Evolutionary conservation across 2,888 invertebrate species (phyloP), one percentile per base, ranked within the genome.

Genomic region (Acanthacorydalis orientalis): DNA sequence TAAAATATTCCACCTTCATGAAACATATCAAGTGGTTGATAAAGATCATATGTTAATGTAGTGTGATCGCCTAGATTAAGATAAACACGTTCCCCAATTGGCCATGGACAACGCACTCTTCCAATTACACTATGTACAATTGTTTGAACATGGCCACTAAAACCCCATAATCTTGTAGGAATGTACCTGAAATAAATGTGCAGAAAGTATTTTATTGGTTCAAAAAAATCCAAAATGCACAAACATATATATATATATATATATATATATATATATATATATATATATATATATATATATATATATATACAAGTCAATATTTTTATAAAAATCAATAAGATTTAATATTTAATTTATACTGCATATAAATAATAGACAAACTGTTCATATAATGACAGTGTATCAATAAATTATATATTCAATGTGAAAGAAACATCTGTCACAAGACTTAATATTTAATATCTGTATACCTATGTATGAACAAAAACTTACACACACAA

Each of bases 121-220:
- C 88, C 87, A 51, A 88, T 82, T 53, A 87, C 74, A 58, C 90
- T 92, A 68, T 93, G 93, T 46, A 92, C 69, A 50, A 92, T 83
- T 1, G 93, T 93, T 65, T 95, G 93, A 15, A 93, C 80, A 65
- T 95, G 93, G 10, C 93, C 93, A 65, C 90, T 92, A 65, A 89
- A 90, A 49, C 95, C 95, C 93, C 93, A 95, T 55, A 93, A 65
- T 54, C 87, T 72, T 44, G 92, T 88, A 44, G 92, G 92, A 55
- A 83, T 73, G 66, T 92, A 92, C 49, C 91, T 92, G 69, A 40
- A 76, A 74, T 52, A 53, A 23, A 23, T 23, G 23, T 23, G 6
- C 2, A 23, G 6, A 23, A 23, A 23, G 23, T 23, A 4, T 23
- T 23, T 23, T 38, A 47, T 33, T 45, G 44, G 31, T 37, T 43